Evolutionary conservation across 2,113 vertebrate species (phyloP), one percentile per base, ranked within the genome.

Genomic region (Callipepla californica): DNA sequence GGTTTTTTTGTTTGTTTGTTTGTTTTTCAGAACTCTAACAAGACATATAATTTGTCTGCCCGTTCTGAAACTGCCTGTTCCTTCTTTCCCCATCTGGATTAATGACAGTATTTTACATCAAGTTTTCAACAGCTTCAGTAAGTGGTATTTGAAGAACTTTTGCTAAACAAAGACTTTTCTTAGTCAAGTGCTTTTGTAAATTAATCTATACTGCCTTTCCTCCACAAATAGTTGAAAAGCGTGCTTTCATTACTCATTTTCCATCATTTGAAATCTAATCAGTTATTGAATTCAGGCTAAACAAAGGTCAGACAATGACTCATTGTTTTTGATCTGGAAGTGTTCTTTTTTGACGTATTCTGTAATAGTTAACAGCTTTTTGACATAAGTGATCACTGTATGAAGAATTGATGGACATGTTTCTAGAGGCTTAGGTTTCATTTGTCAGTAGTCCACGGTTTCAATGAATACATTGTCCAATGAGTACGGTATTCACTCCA

Each of bases 291-390:
- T 88, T 83, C 61, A 80, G 36, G 40, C 30, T 87, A 90, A 94
- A 89, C 45, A 86, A 81, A 85, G 92, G 83, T 84, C 93, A 95
- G 66, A 95, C n/a, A 93, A 74, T 95, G 88, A 95, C 61, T 89
- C 93, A 94, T 78, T 75, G 53, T 30, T 95, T 93, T 76, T 80
- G 66, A 89, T 79, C n/a, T 34, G 21, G 59, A 82, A 91, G 84
- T 34, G 40, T 62, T 95, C 30, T 58, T 94, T 89, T 94, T 80
- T 86, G 93, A 92, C 61, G 74, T 94, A 75, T 62, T 85, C 51
- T 75, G 51, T 57, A 94, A 94, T 79, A 66, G 51, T 87, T 84
- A 93, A 83, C 61, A 90, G 66, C 47, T 81, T 93, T 95, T 93
- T 90, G 80, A 94, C 53, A 7, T 61, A 68, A 91, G 66, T 36